Evolutionary conservation across 2,113 vertebrate species (phyloP).

Genomic region (Microtus richardsoni): DNA sequence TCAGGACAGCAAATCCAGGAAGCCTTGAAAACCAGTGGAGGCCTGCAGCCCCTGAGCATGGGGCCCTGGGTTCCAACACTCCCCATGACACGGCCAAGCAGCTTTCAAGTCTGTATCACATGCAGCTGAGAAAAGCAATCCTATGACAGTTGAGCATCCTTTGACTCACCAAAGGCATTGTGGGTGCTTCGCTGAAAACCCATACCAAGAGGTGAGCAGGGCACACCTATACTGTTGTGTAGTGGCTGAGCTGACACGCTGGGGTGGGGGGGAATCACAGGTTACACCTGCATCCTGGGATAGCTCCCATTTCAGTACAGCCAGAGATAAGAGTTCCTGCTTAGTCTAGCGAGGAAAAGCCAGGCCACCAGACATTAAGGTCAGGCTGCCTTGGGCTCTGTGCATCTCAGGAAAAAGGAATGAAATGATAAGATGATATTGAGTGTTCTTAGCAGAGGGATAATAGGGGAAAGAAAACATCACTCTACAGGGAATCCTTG

Average conservation of each 20-base stretch:
- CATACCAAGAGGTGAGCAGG: background rate
- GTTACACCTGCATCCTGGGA: background rate
- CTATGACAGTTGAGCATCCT: background rate
- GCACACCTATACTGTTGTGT: background rate
- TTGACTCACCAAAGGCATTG: background rate
- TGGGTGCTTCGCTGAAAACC: background rate
- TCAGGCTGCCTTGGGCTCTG: background rate
- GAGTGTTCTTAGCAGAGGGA: background rate
- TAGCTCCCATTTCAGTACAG: background rate
- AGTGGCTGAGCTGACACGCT: background rate
- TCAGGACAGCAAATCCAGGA: background rate
- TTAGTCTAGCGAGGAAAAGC: background rate
- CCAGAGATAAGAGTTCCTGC: background rate
- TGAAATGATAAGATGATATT: background rate
- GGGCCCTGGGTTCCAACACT: background rate
- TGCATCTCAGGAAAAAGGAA: background rate
- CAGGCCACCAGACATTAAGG: background rate
- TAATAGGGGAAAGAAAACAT: background rate
- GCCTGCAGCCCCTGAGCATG: background rate
- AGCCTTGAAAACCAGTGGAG: background rate
- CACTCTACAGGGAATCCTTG: background rate
- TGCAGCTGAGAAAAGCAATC: background rate
- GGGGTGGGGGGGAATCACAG: background rate
- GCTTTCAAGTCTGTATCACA: background rate
- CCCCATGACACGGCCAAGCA: background rate